Evolutionary conservation across 2,113 vertebrate species (phyloP).

Genomic region (Acanthochromis polyacanthus): DNA sequence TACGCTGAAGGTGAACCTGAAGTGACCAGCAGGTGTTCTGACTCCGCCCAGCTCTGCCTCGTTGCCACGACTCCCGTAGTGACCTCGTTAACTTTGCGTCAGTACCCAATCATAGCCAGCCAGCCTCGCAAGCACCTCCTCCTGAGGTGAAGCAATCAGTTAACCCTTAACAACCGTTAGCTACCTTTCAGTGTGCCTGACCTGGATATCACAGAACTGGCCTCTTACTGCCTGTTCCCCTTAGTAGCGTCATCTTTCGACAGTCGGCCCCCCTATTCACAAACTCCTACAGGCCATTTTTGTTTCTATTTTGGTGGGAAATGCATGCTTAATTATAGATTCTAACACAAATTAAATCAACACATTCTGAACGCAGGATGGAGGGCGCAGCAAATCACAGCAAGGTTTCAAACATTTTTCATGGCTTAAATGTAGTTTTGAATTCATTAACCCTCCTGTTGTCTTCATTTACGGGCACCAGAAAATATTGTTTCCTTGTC

Average conservation of each 20-base stretch:
- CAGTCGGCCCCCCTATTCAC: constrained; percentile 26
- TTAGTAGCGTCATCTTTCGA: constrained; percentile 33
- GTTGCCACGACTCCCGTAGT: constrained; percentile 71
- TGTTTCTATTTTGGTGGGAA: constrained; percentile 27
- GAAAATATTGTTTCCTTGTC: no score
- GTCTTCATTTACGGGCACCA: no score
- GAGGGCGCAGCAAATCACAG: constrained; percentile 15
- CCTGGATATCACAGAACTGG: constrained; percentile 33
- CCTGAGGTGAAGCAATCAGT: constrained; percentile 67
- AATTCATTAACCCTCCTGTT: no score
- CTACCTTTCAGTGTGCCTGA: constrained; percentile 77
- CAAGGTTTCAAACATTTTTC: constrained; percentile 11
- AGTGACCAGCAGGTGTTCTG: constrained; percentile 25
- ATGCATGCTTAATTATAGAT: constrained; percentile 38
- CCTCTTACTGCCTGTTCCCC: constrained; percentile 45
- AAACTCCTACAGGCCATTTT: constrained; percentile 6
- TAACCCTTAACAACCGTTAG: constrained; percentile 79
- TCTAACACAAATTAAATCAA: constrained; percentile 42
- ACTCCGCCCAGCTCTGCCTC: constrained; percentile 49
- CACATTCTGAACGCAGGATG: constrained; percentile 27
- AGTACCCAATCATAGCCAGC: constrained; percentile 83
- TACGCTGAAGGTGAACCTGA: constrained; percentile 18
- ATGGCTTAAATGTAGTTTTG: constrained; percentile 41
- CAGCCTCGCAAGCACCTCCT: constrained; percentile 74
- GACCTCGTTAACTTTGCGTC: constrained; percentile 80